A percentile compares a stretch with the other conserved stretches of the same genome.
These are phyloP conservation scores for Todiramphus chloris DNA, from an alignment of 2,113 vertebrate species.

Conservation along the genomic window DNA sequence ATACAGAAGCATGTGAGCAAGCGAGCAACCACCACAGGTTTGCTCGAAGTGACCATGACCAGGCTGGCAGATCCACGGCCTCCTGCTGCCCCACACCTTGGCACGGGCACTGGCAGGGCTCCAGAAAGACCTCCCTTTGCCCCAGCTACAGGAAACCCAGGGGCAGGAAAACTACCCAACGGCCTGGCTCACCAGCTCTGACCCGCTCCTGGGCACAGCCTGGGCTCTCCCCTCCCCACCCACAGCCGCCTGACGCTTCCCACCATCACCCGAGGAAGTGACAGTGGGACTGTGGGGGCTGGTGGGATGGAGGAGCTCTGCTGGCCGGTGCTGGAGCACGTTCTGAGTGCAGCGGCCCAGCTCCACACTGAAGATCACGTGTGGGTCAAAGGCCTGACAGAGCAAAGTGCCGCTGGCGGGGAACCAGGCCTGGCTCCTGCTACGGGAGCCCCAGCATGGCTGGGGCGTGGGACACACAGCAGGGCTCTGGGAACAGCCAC, in stretches of 20 bases:
- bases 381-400: background rate
- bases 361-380: background rate
- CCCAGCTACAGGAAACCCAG: background rate
- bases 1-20: fast-evolving
- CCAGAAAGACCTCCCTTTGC: background rate
- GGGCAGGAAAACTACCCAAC: background rate
- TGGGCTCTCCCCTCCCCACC: fast-evolving
- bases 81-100: background rate
- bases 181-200: background rate
- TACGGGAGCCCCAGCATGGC: background rate
- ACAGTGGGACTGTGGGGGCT: fast-evolving
- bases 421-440: background rate
- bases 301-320: fast-evolving
- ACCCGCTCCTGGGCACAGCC: background rate
- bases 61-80: background rate
- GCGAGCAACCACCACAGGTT: fast-evolving
- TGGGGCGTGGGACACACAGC: background rate
- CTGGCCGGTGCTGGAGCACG: fast-evolving
- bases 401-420: background rate
- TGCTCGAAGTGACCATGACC: fast-evolving
- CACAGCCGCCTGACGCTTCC: fast-evolving
- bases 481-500: background rate
- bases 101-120: fast-evolving
- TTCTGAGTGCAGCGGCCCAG: fast-evolving
- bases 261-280: fast-evolving